A percentile compares a stretch with the other conserved stretches of the same genome.
Evolutionary conservation across 2,888 invertebrate genomes (phyloP).

Genomic region (Tromatobia lineatoria): DNA sequence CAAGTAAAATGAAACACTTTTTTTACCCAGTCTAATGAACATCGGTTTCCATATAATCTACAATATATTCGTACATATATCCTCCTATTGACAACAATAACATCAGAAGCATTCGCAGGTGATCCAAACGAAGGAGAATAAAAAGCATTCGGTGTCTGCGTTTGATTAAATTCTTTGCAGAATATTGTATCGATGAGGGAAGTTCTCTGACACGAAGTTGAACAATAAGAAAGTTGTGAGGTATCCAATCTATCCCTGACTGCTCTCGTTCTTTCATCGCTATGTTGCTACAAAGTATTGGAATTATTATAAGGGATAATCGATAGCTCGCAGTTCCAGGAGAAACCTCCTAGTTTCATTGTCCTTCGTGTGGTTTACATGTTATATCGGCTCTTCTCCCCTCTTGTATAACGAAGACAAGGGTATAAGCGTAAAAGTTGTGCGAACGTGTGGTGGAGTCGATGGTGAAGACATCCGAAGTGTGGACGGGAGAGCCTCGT

Average conservation of each 20-base stretch:
- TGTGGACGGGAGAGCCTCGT: conserved; percentile 62
- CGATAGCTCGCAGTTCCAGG: conserved; percentile 27
- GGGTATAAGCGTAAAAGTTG: conserved; percentile 70
- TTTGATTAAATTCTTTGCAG: background rate
- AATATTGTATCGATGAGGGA: conserved; percentile 49
- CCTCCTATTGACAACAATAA: conserved; percentile 36
- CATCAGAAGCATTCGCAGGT: conserved; percentile 43
- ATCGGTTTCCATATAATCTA: conserved; percentile 8
- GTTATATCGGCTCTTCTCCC: conserved; percentile 64
- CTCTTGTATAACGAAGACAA: conserved; percentile 27
- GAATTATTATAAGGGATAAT: conserved; percentile 50
- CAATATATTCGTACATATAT: conserved; percentile 34
- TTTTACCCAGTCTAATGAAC: background rate
- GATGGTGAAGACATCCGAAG: conserved; percentile 33
- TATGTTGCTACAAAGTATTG: conserved; percentile 25
- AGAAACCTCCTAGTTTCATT: conserved; percentile 34
- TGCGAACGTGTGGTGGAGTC: conserved; percentile 54
- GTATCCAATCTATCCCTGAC: conserved; percentile 7
- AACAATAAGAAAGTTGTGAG: conserved; percentile 56
- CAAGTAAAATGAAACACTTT: too few species aligned
- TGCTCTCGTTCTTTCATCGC: conserved; percentile 36
- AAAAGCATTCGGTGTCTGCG: conserved; percentile 10
- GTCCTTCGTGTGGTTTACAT: conserved; percentile 53
- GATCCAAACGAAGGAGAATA: conserved; percentile 43
- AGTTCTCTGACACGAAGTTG: conserved; percentile 32